Conservation (phyloP, 2,113 vertebrate species). For the Chaetodon auriga region DNA sequence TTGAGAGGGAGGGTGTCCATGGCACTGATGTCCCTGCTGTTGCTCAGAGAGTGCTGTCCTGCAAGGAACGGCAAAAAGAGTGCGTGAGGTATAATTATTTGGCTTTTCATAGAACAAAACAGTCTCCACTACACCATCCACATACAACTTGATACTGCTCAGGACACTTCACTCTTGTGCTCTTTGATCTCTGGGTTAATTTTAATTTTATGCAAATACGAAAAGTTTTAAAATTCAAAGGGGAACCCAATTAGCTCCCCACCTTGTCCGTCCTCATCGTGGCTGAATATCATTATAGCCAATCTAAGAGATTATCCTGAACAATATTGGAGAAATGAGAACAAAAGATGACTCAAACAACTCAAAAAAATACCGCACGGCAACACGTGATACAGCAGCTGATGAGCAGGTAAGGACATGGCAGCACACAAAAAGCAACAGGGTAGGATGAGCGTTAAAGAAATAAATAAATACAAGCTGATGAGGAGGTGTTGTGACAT, state of each 20-base stretch:
- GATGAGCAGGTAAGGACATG: constrained; percentile 63
- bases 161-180: constrained; percentile 88
- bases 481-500: constrained; percentile 80
- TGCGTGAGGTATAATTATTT: constrained; percentile 40
- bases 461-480: constrained; percentile 80
- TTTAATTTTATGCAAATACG: constrained; percentile 59
- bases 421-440: constrained; percentile 88
- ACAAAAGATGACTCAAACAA: constrained; percentile 50
- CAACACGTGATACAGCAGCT: constrained; percentile 42
- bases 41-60: constrained; percentile 98
- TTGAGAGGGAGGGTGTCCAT: constrained; percentile 99
- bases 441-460: constrained; percentile 75
- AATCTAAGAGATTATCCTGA: constrained; percentile 91
- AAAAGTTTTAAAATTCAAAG: constrained; percentile 53
- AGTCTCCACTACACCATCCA: constrained; percentile 56
- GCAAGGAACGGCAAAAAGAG: constrained; percentile 76
- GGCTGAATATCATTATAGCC: constrained; percentile 51
- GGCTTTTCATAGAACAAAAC: constrained; percentile 4
- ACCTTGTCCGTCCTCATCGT: constrained; percentile 37
- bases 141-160: constrained; percentile 91
- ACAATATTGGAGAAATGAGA: constrained; percentile 83
- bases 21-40: constrained; percentile 98
- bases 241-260: constrained; percentile 62
- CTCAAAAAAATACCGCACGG: constrained; percentile 29
- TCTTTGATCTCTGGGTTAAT: constrained; percentile 62